Base-by-base conservation (phyloP, 2,888 invertebrate genomes). In the Lasioglossum zephyrum region DNA sequence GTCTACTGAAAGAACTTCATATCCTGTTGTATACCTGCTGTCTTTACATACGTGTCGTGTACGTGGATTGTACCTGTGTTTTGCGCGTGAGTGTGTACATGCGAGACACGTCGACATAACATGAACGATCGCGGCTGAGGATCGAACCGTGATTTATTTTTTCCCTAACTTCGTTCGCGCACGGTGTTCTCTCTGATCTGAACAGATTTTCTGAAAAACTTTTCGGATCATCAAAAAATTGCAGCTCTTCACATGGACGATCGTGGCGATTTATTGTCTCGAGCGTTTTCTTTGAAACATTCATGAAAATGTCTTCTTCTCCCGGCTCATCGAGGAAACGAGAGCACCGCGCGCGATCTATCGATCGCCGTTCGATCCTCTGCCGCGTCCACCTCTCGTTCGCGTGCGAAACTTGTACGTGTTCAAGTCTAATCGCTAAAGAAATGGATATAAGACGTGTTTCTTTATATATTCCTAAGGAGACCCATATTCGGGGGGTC, bases 1-100 rank as follows among this genome's bases (percentile, higher is more conserved):
- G 75, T 81, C 81, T 90, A 90, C 77, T 79, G 81, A 88, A 90
- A 87, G 78, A 81, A 84, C 81, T 75, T 84, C 72, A 44, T 81
- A 72, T 81, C 26, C 78, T 75, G 60, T 80, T 39, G 31, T 70
- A 31, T 72, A 72, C 44, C 78, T 73, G 77, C 39, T 84, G 84
- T 82, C 73, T 66, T 39, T 69, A 39, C 57, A 16, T 41, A 41
- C 31, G 70, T 69, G 44, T 66, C 11, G 57, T 78, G 74, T 75
- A 44, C 73, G 63, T 79, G n/a, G 63, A n/a, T 9, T 39, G 69
- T 53, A 31, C 1, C 66, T 9, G 36, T 66, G 66, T 66, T 47
- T 47, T 72, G 16, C 60, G 75, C 49, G 53, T 49, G 26, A 26
- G n/a, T 49, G 41, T 78, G n/a, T 53, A 44, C 53, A 73, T 82